phyloP scores from a whole-genome alignment of 1,140 invertebrate species.

The Oryzaephilus surinamensis region DNA sequence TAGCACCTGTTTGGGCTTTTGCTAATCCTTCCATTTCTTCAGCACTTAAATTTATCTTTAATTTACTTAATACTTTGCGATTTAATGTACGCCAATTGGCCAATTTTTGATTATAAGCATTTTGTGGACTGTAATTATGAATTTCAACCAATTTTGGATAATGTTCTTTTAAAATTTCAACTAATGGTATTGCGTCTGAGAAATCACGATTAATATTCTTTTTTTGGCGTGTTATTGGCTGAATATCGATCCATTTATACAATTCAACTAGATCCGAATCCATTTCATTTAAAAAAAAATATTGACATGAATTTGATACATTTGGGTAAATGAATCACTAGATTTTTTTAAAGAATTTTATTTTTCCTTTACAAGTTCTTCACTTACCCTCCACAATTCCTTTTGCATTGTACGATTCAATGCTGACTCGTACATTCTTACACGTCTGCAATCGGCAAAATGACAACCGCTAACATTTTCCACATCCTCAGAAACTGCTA shows the following conservation, averaged over 20 bases:
- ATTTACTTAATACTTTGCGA: slow-evolving; percentile 54
- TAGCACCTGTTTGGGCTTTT: slow-evolving; percentile 46
- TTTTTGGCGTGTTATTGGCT: slow-evolving; percentile 50
- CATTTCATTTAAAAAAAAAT: too few relatives aligned
- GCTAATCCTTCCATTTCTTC: slow-evolving; percentile 50
- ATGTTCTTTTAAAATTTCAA: slow-evolving; percentile 60
- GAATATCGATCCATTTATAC: slow-evolving; percentile 54
- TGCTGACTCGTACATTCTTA: slow-evolving; percentile 10
- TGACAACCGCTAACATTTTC: slow-evolving; percentile 18
- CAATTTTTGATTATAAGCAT: slow-evolving; percentile 53
- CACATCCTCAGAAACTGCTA: slow-evolving; percentile 14
- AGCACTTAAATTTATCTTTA: slow-evolving; percentile 47
- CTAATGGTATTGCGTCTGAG: slow-evolving; percentile 63
- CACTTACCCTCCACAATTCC: slow-evolving; percentile 19
- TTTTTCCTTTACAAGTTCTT: slow-evolving; percentile 15
- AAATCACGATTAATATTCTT: slow-evolving; percentile 60
- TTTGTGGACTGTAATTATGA: slow-evolving; percentile 61
- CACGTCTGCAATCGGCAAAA: slow-evolving; percentile 18
- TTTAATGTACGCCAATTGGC: slow-evolving; percentile 68
- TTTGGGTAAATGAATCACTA: too few relatives aligned
- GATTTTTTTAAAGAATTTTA: too few relatives aligned
- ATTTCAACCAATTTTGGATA: slow-evolving; percentile 62
- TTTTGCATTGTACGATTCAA: slow-evolving; percentile 9
- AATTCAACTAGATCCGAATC: too few relatives aligned
- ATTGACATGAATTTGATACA: too few relatives aligned